phyloP scores from a whole-genome alignment of 1,140 invertebrate genomes.

The Drosophila sulfurigaster region DNA sequence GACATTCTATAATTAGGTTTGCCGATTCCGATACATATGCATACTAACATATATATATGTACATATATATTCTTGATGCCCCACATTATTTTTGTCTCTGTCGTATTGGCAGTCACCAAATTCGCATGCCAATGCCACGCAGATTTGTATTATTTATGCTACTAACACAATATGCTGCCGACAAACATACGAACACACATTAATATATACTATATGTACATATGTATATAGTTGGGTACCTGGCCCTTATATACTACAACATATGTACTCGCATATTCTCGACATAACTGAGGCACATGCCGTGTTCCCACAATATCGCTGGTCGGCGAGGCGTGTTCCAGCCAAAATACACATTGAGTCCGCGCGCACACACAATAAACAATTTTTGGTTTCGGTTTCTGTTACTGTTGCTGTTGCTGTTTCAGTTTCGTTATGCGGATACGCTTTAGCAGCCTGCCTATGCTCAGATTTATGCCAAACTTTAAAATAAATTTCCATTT shows the following conservation, averaged over 20 bases:
- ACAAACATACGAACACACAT: slow-evolving; percentile 21
- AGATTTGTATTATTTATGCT: slow-evolving; percentile 61
- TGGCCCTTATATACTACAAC: slow-evolving; percentile 44
- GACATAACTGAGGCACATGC: slow-evolving; percentile 51
- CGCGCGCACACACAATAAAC: slow-evolving; percentile 38
- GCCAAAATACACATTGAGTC: slow-evolving; percentile 42
- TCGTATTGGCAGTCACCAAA: slow-evolving; percentile 25
- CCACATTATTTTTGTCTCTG: slow-evolving; percentile 7
- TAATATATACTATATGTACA: slow-evolving; percentile 19
- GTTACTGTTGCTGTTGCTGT: slow-evolving; percentile 20
- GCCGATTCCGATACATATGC: background rate
- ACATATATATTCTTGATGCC: background rate
- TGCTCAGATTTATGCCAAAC: slow-evolving; percentile 67
- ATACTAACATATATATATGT: background rate
- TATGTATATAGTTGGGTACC: slow-evolving; percentile 27
- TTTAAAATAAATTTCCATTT: slow-evolving; percentile 74
- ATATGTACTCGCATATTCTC: slow-evolving; percentile 16
- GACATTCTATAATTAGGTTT: slow-evolving; percentile 18
- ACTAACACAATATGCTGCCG: slow-evolving; percentile 50
- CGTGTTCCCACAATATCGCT: slow-evolving; percentile 46
- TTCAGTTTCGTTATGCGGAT: slow-evolving; percentile 27
- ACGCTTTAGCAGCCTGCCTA: slow-evolving; percentile 28
- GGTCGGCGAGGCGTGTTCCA: slow-evolving; percentile 46
- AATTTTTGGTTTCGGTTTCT: slow-evolving; percentile 32
- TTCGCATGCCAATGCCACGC: slow-evolving; percentile 43